Conservation (phyloP, 2,888 invertebrate genomes). For the Calliopum simillimum region DNA sequence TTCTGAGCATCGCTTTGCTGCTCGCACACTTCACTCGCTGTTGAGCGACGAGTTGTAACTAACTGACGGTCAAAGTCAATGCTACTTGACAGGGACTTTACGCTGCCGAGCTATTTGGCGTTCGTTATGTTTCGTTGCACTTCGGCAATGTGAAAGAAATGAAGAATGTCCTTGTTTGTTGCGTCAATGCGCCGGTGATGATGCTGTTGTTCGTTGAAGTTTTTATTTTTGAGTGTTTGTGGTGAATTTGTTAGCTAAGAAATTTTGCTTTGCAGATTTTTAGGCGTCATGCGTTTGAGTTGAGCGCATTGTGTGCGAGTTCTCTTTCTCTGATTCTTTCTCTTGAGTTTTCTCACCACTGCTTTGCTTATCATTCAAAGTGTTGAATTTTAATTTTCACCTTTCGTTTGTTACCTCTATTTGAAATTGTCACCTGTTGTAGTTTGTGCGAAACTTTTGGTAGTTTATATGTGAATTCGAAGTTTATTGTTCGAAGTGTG, state of each 20-base stretch:
- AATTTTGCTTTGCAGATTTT: background rate
- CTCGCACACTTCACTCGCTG: constrained; percentile 53
- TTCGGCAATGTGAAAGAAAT: background rate
- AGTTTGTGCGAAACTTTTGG: background rate
- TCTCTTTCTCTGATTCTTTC: constrained; percentile 7
- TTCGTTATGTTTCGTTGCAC: background rate
- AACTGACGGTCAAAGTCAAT: constrained; percentile 61
- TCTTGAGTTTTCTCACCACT: background rate
- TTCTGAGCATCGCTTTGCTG: background rate
- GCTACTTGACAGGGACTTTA: constrained; percentile 35
- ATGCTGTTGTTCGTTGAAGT: background rate
- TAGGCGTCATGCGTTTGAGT: background rate
- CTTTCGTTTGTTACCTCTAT: background rate
- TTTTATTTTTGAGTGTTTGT: background rate
- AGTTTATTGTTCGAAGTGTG: background rate
- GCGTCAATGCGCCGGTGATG: too few species aligned
- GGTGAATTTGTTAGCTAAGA: background rate
- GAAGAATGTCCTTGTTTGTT: background rate
- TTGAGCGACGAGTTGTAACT: constrained; percentile 57
- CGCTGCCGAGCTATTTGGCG: background rate
- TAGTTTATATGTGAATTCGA: background rate
- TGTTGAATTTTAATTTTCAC: background rate
- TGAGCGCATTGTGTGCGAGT: background rate
- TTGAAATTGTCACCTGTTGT: constrained; percentile 21
- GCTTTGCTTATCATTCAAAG: background rate